These are phyloP conservation scores for Notolepis coatsorum DNA, from an alignment of 2,797 vertebrate genomes.

Conservation along the genomic window DNA sequence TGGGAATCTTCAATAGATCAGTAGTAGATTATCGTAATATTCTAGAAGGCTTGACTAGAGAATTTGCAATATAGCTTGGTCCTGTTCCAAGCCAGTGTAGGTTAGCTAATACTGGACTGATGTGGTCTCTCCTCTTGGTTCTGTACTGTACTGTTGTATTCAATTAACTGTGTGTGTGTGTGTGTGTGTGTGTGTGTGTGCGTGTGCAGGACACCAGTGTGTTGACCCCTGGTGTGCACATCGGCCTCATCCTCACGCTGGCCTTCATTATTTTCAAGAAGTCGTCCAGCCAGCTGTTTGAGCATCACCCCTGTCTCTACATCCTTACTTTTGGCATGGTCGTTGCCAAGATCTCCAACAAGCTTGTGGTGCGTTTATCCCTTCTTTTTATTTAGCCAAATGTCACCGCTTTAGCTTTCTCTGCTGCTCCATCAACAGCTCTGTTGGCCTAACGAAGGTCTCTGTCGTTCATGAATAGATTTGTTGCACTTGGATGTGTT, in stretches of 20 bases:
- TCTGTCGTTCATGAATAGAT: too few relatives aligned
- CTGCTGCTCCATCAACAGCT: too few relatives aligned
- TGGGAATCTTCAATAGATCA: too few relatives aligned
- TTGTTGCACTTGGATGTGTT: too few relatives aligned
- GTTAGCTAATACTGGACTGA: too few relatives aligned
- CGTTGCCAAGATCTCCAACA: constrained; percentile 95
- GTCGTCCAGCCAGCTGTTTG: constrained; percentile 91
- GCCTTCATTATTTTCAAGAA: constrained; percentile 97
- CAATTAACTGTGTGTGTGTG: background rate
- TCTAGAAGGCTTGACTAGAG: too few relatives aligned
- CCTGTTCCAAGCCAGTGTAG: too few relatives aligned
- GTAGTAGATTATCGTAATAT: too few relatives aligned
- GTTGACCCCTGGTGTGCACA: constrained; percentile 92
- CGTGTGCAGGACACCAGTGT: constrained; percentile 93
- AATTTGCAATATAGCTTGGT: too few relatives aligned
- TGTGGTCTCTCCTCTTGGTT: too few relatives aligned
- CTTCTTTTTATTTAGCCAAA: background rate
- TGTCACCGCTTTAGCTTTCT: background rate
- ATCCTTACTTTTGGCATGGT: constrained; percentile 93
- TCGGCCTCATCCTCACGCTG: constrained; percentile 89
- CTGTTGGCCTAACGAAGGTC: too few relatives aligned
- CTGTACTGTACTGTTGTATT: too few relatives aligned
- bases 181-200: background rate
- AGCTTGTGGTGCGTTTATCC: constrained; percentile 89
- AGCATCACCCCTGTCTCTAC: constrained; percentile 94